Conservation (phyloP, 2,888 invertebrate species). For the Carpatolechia fugitivella region DNA sequence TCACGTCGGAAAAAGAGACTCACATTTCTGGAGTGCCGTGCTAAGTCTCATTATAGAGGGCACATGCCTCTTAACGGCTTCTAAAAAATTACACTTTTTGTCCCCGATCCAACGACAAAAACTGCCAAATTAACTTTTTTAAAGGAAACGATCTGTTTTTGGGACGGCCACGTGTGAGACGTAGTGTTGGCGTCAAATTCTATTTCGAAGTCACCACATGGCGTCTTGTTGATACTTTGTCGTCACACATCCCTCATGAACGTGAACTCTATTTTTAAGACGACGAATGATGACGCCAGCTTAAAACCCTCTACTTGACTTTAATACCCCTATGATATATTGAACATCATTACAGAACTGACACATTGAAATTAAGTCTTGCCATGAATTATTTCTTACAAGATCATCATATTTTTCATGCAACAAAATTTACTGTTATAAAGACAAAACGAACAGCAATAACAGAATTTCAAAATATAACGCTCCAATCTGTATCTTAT, state of each 20-base stretch:
- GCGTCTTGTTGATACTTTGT: constrained; percentile 69
- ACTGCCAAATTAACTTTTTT: constrained; percentile 77
- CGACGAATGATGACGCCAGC: constrained; percentile 59
- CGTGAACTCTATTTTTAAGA: constrained; percentile 63
- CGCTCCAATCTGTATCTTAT: constrained; percentile 48
- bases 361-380: constrained; percentile 49
- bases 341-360: constrained; percentile 46
- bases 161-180: constrained; percentile 72
- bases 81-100: constrained; percentile 70
- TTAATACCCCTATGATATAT: constrained; percentile 66
- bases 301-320: constrained; percentile 60
- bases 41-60: constrained; percentile 64
- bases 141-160: constrained; percentile 78
- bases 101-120: constrained; percentile 55
- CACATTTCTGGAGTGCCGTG: constrained; percentile 63
- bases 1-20: constrained; percentile 60
- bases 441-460: constrained; percentile 34
- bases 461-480: constrained; percentile 43
- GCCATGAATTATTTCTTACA: constrained; percentile 48
- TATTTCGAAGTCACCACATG: constrained; percentile 70
- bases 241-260: constrained; percentile 71
- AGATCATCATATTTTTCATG: constrained; percentile 33
- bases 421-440: constrained; percentile 31
- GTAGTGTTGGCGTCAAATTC: constrained; percentile 51
- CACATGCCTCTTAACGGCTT: constrained; percentile 66